phyloP scores from a whole-genome alignment of 2,113 vertebrate species.

The Rattus rattus region DNA sequence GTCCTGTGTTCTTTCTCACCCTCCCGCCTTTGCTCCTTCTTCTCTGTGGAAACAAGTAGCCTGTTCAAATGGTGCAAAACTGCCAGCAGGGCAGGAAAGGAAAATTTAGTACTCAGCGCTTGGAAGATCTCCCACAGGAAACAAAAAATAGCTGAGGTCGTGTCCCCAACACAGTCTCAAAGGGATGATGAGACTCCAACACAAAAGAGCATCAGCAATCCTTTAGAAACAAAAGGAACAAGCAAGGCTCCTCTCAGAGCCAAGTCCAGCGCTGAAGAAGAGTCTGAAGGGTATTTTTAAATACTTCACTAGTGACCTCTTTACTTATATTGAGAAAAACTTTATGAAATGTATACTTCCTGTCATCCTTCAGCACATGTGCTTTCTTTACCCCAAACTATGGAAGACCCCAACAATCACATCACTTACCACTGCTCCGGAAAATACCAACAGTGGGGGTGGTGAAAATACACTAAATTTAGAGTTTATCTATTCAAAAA shows the following conservation, averaged over 20 bases:
- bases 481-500: background rate
- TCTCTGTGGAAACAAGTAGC: background rate
- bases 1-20: background rate
- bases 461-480: background rate
- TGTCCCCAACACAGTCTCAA: background rate
- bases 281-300: background rate
- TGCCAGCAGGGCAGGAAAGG: background rate
- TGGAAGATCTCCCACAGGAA: background rate
- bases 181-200: background rate
- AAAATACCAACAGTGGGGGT: background rate
- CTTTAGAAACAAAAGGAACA: background rate
- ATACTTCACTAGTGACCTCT: background rate
- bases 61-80: background rate
- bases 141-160: background rate
- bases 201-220: background rate
- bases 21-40: background rate
- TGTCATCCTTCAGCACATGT: background rate
- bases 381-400: background rate
- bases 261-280: background rate
- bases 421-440: background rate
- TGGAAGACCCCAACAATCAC: background rate
- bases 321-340: background rate
- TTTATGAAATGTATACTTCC: background rate
- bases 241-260: background rate
- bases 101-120: background rate